Evolutionary conservation across 2,888 invertebrate genomes (phyloP), one percentile per base, ranked within the genome.

Genomic region (Drosophila prolongata): DNA sequence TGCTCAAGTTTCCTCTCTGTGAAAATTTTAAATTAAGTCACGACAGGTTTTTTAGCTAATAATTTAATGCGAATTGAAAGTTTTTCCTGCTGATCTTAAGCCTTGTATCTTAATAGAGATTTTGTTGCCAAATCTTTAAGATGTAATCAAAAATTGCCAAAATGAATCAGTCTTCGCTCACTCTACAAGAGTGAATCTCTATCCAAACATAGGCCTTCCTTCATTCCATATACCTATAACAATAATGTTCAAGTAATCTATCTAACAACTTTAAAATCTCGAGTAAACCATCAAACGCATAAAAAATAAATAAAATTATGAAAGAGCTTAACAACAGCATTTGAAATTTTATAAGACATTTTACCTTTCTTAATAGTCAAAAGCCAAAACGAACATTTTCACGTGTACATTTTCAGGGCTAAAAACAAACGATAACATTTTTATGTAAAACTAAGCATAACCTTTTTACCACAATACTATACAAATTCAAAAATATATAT

Each of bases 271-370:
- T 16, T 34, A 27, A 44, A 37, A 9, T 16, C 30, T 30, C 16
- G 16, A 34, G 14, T 52, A 61, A 62, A 52, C 47, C 57, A 27
- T 43, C 8, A 58, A 43, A 59, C 43, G 16, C 30, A 43, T 34
- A 11, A 27, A 35, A 24, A 49, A 34, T 66, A 14, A 49, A 53
- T 19, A 46, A 44, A 37, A 56, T 40, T 35, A 38, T 27, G 52
- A 69, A 49, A 57, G 54, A 81, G 76, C 81, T 76, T 73, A 59
- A 50, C 40, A 38, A 35, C 30, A 76, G 64, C 68, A 78, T 76
- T 76, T 61, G 40, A 49, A 55, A 52, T 58, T 78, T 59, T 67
- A 53, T 64, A 58, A 50, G 43, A 68, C 16, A 60, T 34, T 10
- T 38, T 37, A 53, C 49, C 67, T 19, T 42, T 65, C 6, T 68